These are phyloP conservation scores for Paramisgurnus dabryanus DNA, from an alignment of 2,113 vertebrate genomes.

Conservation along the genomic window DNA sequence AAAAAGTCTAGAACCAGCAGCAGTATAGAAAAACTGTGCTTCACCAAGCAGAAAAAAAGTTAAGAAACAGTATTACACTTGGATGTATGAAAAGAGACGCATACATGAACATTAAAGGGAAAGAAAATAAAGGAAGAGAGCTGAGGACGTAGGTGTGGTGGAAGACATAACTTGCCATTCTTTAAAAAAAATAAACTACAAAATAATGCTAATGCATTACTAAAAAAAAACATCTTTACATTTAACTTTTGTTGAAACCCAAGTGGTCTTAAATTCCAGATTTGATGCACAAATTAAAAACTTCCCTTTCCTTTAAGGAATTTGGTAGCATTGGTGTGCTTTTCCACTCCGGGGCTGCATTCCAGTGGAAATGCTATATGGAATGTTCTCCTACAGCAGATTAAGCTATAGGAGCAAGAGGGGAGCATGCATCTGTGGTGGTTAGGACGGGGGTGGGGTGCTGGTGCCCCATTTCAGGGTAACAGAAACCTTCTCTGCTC, in stretches of 20 bases:
- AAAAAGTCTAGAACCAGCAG: background rate
- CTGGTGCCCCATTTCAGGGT: slow-evolving; percentile 69
- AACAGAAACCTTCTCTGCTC: slow-evolving; percentile 72
- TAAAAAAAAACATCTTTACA: background rate
- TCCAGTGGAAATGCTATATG: slow-evolving; percentile 67
- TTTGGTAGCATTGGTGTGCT: slow-evolving; percentile 21
- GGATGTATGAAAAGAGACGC: background rate
- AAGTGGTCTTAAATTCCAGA: background rate
- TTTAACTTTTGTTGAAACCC: background rate
- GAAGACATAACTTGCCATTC: no score
- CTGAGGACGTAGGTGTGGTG: background rate
- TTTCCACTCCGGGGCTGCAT: slow-evolving; percentile 62
- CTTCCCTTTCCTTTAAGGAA: slow-evolving; percentile 25
- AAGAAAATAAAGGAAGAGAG: background rate
- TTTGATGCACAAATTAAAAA: slow-evolving; percentile 5
- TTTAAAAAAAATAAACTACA: background rate
- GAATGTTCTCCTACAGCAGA: slow-evolving; percentile 71
- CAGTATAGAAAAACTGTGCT: background rate
- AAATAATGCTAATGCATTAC: background rate
- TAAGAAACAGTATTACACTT: background rate
- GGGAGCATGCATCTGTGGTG: slow-evolving; percentile 48
- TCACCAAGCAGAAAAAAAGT: background rate
- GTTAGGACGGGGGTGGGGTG: slow-evolving; percentile 56
- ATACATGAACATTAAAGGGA: background rate
- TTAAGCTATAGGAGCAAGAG: slow-evolving; percentile 71